Evolutionary conservation across 2,888 invertebrate species (phyloP).

Genomic region (Drosophila histrio): DNA sequence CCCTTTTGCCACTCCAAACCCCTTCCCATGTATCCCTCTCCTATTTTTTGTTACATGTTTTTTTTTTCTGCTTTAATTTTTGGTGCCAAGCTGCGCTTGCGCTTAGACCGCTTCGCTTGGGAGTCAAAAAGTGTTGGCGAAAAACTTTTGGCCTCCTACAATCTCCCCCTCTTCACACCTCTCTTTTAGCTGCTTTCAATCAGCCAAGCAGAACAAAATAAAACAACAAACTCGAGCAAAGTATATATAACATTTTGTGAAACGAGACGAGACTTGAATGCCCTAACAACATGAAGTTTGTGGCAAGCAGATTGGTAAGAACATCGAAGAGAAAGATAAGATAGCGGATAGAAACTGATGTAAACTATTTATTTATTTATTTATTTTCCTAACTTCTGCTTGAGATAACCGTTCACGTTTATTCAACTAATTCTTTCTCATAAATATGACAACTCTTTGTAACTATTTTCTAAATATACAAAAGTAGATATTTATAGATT

Average conservation of each 20-base stretch:
- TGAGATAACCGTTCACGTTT: not conserved
- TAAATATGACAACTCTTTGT: no score
- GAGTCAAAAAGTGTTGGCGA: constrained; percentile 35
- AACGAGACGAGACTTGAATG: constrained; percentile 26
- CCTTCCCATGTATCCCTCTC: not conserved
- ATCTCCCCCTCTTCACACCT: not conserved
- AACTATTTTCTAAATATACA: no score
- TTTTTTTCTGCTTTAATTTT: not conserved
- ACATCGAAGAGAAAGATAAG: constrained; percentile 15
- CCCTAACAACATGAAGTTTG: constrained; percentile 17
- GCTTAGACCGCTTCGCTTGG: constrained; percentile 15
- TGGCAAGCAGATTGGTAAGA: not conserved
- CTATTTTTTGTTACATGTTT: constrained; percentile 25
- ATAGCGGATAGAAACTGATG: constrained; percentile 25
- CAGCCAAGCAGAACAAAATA: constrained; percentile 62
- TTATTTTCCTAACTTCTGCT: not conserved
- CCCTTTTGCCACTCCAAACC: not conserved
- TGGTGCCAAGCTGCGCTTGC: constrained; percentile 51
- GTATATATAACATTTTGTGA: not conserved
- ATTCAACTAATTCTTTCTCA: no score
- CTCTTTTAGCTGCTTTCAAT: constrained; percentile 46
- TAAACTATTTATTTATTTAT: not conserved
- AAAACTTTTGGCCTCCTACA: constrained; percentile 31
- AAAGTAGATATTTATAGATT: no score
- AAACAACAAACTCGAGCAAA: constrained; percentile 40